phyloP scores from a whole-genome alignment of 2,888 invertebrate species.

The Alsophila aescularia region DNA sequence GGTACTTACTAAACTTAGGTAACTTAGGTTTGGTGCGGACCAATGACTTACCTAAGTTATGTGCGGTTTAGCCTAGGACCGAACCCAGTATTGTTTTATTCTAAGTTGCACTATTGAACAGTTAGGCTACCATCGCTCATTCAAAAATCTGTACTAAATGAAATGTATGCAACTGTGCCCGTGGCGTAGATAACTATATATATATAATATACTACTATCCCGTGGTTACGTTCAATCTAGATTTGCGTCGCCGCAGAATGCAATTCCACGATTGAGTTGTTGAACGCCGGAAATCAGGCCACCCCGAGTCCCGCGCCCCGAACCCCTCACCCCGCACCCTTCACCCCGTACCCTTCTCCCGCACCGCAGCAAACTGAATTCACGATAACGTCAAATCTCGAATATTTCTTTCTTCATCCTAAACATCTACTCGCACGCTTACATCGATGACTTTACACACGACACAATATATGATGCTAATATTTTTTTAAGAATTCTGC shows the following conservation, averaged over 20 bases:
- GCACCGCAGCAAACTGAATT: constrained; percentile 1
- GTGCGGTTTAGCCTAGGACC: too few species aligned
- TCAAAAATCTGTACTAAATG: too few species aligned
- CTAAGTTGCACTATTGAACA: too few species aligned
- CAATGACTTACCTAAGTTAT: too few species aligned
- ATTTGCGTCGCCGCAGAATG: constrained; percentile 28
- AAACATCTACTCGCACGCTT: background rate
- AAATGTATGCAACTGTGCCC: too few species aligned
- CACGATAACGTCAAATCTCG: constrained; percentile 3
- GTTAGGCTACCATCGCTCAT: too few species aligned
- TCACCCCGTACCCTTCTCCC: background rate
- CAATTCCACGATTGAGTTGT: constrained; percentile 29
- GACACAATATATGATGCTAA: background rate
- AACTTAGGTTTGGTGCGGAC: too few species aligned
- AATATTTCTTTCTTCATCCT: background rate
- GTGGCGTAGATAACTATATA: too few species aligned
- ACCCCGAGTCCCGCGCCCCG: too few species aligned
- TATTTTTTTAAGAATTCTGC: constrained; percentile 21
- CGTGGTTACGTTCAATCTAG: constrained; percentile 20
- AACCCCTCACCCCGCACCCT: background rate
- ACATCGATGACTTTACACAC: constrained; percentile 4
- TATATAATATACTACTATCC: background rate
- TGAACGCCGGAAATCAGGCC: constrained; percentile 25
- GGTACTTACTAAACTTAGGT: too few species aligned
- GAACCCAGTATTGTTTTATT: too few species aligned